Conservation (phyloP, 2,113 vertebrate species). For the Saimiri boliviensis region DNA sequence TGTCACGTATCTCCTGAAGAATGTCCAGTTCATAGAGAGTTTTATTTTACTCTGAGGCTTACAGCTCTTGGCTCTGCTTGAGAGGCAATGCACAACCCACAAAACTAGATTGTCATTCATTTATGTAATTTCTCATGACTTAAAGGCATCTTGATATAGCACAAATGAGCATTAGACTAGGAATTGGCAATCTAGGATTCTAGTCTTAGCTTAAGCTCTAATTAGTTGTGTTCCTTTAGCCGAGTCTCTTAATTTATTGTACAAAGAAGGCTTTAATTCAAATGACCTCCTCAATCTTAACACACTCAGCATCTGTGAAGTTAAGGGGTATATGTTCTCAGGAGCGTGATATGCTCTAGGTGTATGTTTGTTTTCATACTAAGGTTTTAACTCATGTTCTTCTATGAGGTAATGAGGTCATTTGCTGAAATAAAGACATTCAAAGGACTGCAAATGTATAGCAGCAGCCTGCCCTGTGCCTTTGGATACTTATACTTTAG, state of each 20-base stretch:
- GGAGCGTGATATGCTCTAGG: background rate
- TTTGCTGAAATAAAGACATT: background rate
- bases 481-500: background rate
- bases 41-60: constrained; percentile 20
- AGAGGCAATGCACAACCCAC: background rate
- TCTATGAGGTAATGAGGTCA: background rate
- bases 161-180: background rate
- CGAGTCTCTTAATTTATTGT: background rate
- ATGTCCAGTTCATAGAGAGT: background rate
- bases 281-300: background rate
- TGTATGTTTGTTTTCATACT: background rate
- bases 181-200: background rate
- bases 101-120: constrained; percentile 11
- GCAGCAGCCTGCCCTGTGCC: background rate
- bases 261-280: background rate
- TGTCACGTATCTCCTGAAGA: background rate
- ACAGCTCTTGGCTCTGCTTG: background rate
- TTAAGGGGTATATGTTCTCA: background rate
- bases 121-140: constrained; percentile 33
- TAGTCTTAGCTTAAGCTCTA: background rate
- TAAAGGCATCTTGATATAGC: background rate
- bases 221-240: background rate
- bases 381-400: constrained; percentile 2
- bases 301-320: background rate
- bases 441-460: background rate